These are phyloP conservation scores for Eriosoma lanigerum DNA, from an alignment of 1,140 invertebrate genomes.

Conservation along the genomic window DNA sequence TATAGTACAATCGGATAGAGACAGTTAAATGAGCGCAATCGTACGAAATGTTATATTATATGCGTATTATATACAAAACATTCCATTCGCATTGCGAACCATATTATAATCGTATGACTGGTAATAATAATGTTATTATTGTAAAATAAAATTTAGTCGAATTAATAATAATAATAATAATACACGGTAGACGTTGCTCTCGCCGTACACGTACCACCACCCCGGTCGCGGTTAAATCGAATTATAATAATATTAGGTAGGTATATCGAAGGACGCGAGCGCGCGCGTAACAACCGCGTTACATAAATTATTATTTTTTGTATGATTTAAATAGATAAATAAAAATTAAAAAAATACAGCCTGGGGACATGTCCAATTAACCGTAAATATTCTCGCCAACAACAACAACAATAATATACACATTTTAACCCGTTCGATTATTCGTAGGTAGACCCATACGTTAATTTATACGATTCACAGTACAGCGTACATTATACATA, in stretches of 20 bases:
- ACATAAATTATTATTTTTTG: slow-evolving; percentile 18
- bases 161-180: too few species aligned
- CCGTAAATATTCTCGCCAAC: slow-evolving; percentile 30
- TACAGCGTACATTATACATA: not conserved
- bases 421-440: not conserved
- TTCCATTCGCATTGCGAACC: not conserved
- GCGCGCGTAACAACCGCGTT: not conserved
- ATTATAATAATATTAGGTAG: not conserved
- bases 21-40: too few species aligned
- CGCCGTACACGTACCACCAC: too few species aligned
- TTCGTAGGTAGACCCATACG: not conserved
- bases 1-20: too few species aligned
- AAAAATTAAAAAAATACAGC: not conserved
- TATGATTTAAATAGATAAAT: not conserved
- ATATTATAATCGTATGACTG: not conserved
- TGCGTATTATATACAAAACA: too few species aligned
- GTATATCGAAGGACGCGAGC: not conserved
- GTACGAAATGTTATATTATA: too few species aligned
- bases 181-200: too few species aligned
- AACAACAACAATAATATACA: not conserved
- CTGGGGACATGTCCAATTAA: slow-evolving; percentile 19
- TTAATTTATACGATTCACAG: slow-evolving; percentile 3
- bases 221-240: not conserved
- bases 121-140: not conserved
- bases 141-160: not conserved